These are phyloP conservation scores for Opisthograptis luteolata DNA, from an alignment of 2,888 invertebrate genomes.

Conservation along the genomic window DNA sequence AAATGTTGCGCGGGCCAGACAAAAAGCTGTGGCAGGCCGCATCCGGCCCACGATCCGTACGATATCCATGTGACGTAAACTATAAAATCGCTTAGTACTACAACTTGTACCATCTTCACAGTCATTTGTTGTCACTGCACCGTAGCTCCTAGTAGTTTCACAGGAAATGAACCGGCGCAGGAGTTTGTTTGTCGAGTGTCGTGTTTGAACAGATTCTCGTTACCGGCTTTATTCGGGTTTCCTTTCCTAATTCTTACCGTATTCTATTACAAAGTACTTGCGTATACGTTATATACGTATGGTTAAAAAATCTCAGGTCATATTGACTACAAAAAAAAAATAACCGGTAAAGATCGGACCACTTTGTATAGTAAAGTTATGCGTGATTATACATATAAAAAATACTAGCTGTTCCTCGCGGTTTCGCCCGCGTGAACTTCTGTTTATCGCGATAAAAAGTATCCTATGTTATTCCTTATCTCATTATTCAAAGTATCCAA, in stretches of 20 bases:
- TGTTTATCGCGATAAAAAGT: no score
- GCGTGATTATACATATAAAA: no score
- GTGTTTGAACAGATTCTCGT: conserved; percentile 21
- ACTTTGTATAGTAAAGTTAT: no score
- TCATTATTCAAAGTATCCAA: no score
- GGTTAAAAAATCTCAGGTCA: neutral
- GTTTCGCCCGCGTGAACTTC: no score
- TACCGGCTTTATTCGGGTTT: conserved; percentile 1
- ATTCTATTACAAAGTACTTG: neutral
- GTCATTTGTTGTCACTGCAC: conserved; percentile 8
- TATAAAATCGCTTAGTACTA: neutral
- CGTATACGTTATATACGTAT: neutral
- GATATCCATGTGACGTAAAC: no score
- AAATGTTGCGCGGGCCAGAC: no score
- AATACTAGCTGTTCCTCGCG: no score
- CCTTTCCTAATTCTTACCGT: neutral
- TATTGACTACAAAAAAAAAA: neutral
- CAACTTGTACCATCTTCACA: neutral
- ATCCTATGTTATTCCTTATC: no score
- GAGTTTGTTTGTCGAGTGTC: conserved; percentile 19
- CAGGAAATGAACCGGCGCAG: conserved; percentile 22
- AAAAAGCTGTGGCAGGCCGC: no score
- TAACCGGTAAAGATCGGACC: no score
- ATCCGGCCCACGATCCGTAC: no score
- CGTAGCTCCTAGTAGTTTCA: conserved; percentile 6